Percentiles rank a stretch among this genome's conserved stretches.
phyloP scores from a whole-genome alignment of 2,797 vertebrate genomes.

The Ctenopoma multispine region DNA sequence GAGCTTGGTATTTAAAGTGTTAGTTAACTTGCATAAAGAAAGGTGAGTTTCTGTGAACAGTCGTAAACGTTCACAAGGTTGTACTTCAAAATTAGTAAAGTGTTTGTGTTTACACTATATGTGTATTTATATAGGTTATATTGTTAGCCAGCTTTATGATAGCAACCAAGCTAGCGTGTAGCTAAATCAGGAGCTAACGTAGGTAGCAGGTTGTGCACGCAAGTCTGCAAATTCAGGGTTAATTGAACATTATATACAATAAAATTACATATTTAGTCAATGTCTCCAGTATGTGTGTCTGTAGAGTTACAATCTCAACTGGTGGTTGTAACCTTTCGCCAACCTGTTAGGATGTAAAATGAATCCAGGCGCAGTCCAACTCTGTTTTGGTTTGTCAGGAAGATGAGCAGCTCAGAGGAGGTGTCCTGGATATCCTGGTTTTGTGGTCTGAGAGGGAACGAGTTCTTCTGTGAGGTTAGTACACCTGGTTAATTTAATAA shows the following conservation, averaged over 20 bases:
- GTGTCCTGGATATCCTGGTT: slow-evolving; percentile 98
- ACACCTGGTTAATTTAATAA: rapidly evolving
- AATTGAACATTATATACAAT: background rate
- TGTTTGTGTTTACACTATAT: background rate
- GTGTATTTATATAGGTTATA: too few relatives aligned
- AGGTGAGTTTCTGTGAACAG: slow-evolving; percentile 47
- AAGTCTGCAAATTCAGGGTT: background rate
- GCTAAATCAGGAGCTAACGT: slow-evolving; percentile 31
- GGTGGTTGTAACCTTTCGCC: background rate
- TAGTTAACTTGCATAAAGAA: slow-evolving; percentile 24
- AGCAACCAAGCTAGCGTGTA: slow-evolving; percentile 40
- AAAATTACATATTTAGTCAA: too few relatives aligned
- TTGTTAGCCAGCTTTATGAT: too few relatives aligned
- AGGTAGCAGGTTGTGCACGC: background rate
- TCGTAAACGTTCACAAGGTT: rapidly evolving
- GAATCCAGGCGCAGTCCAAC: background rate
- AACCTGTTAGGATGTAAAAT: background rate
- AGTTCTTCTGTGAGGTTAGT: slow-evolving; percentile 94
- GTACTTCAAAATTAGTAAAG: background rate
- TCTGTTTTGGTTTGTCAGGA: slow-evolving; percentile 54
- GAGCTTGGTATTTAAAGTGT: slow-evolving; percentile 49
- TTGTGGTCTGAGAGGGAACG: slow-evolving; percentile 93
- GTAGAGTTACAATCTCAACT: background rate
- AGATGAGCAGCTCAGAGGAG: slow-evolving; percentile 95
- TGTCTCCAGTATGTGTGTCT: too few relatives aligned